Evolutionary conservation across 2,113 vertebrate genomes (phyloP), one percentile per base, ranked within the genome.

Genomic region (Peromyscus leucopus): DNA sequence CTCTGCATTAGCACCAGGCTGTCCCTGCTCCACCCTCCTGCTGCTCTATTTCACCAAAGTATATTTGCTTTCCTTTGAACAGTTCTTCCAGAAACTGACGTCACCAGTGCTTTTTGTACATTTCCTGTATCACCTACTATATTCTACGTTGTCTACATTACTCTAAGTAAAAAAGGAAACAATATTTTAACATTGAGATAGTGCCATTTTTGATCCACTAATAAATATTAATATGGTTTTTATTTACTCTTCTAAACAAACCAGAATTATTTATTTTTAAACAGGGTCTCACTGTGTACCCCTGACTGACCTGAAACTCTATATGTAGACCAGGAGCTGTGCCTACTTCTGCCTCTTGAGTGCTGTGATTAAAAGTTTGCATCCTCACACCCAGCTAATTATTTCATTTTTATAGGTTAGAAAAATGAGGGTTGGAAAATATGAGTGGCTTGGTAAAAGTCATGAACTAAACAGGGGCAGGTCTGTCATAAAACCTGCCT

Each of bases 21-120:
- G 36, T 0, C 5, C 31, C 4, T 65, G 19, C 10, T 48, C 24
- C 17, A 3, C 2, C 2, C 5, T 17, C 4, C 22, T 57, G 1
- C 1, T 48, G 24, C 16, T 91, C 19, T 2, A 22, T n/a, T 91
- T 83, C 0, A 89, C 2, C 3, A 39, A 10, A 9, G 55, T 28
- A 28, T 2, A 39, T 79, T 51, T 61, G 11, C 10, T 19, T 21
- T 39, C 84, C n/a, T 3, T 7, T 33, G 5, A 11, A 90, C 3
- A 26, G 6, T 36, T 80, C 26, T n/a, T 48, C 16, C 13, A 67
- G 26, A 87, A 76, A 9, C 15, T 6, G 12, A 67, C 7, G 51
- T 42, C 21, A 22, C 46, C 19, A 72, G 2, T 6, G 2, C 2
- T n/a, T 76, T 26, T 84, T n/a, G 31, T 28, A 13, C 6, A 3